A percentile compares a stretch with the other conserved stretches of the same genome.
Conservation (phyloP, 2,113 vertebrate species). For the Cyanoderma ruficeps region DNA sequence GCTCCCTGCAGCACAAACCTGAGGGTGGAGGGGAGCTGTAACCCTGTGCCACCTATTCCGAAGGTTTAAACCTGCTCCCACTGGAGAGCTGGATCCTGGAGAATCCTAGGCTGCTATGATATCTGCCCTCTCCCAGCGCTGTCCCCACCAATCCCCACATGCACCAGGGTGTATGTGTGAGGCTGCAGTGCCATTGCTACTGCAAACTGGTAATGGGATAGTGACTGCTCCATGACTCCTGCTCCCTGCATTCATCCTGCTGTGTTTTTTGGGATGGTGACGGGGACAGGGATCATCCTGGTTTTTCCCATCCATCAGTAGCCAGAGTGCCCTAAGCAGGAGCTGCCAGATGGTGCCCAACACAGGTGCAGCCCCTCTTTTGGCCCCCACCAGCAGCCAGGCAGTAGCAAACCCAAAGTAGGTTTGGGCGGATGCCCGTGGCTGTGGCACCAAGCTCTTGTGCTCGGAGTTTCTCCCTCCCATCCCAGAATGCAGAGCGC, state of each 20-base stretch:
- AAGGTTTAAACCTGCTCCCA: background rate
- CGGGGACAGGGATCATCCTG: background rate
- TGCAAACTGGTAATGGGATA: background rate
- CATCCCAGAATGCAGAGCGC: background rate
- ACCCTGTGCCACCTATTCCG: background rate
- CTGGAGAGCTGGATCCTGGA: background rate
- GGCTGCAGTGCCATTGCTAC: background rate
- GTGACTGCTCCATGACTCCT: background rate
- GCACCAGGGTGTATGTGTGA: fast-evolving
- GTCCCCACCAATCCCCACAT: background rate
- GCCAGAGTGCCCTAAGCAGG: background rate
- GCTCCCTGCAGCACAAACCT: background rate
- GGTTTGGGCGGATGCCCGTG: background rate
- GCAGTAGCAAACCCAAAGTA: background rate
- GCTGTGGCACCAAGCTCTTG: background rate
- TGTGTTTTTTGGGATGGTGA: background rate
- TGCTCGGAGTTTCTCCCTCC: background rate
- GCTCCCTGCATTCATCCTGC: background rate
- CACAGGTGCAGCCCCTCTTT: background rate
- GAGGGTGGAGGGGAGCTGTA: background rate
- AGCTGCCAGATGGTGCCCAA: background rate
- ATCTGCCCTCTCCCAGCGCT: background rate
- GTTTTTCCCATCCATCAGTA: background rate
- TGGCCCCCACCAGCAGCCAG: background rate
- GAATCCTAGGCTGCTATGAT: background rate